These are phyloP conservation scores for Drosophila putrida DNA, from an alignment of 2,888 invertebrate species.

Conservation along the genomic window DNA sequence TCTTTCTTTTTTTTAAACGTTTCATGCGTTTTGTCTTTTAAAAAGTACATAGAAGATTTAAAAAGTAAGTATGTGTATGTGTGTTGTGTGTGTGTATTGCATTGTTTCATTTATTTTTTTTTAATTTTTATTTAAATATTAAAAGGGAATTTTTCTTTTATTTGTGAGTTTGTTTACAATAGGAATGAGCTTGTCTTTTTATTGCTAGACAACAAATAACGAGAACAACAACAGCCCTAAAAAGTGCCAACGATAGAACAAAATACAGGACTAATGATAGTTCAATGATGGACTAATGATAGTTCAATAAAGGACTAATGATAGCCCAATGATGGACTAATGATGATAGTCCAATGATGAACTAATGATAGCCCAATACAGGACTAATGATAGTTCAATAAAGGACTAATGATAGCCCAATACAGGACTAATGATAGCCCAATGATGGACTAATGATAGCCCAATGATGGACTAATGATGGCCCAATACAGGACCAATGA, in stretches of 20 bases:
- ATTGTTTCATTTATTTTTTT: slow-evolving; percentile 20
- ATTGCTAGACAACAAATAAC: slow-evolving; percentile 32
- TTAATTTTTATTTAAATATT: slow-evolving; percentile 20
- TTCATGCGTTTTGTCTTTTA: slow-evolving; percentile 63
- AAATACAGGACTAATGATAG: no score
- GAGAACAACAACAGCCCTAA: slow-evolving; percentile 14
- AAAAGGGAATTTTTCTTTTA: slow-evolving; percentile 19
- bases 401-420: no score
- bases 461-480: no score
- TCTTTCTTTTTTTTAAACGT: slow-evolving; percentile 42
- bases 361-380: no score
- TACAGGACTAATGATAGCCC: no score
- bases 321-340: no score
- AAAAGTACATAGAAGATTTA: slow-evolving; percentile 57
- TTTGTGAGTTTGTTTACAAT: slow-evolving; percentile 31
- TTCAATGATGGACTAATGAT: no score
- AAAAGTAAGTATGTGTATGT: slow-evolving; percentile 32
- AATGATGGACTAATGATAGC: no score
- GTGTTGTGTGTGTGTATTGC: slow-evolving; percentile 37
- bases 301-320: no score
- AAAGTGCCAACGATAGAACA: background rate
- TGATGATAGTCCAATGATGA: no score
- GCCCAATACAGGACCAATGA: no score
- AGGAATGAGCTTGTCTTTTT: slow-evolving; percentile 45
- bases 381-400: no score